phyloP scores from a whole-genome alignment of 2,888 invertebrate species.

The Sarcophaga rosellei region DNA sequence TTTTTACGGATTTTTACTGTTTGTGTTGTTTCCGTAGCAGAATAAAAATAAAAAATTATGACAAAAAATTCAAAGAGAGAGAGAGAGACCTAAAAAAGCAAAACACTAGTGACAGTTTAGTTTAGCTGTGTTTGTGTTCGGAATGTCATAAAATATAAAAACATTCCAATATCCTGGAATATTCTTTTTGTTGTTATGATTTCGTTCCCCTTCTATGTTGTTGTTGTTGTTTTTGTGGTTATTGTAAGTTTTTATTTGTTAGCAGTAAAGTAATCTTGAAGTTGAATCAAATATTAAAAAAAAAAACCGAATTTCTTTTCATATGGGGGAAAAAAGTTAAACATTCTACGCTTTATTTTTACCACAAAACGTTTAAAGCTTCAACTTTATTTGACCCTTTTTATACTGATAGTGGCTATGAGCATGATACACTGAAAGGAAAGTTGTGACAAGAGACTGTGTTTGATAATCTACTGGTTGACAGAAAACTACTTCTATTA shows the following conservation, averaged over 20 bases:
- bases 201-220: not conserved
- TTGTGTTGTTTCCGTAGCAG: conserved; percentile 10
- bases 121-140: conserved; percentile 31
- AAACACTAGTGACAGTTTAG: conserved; percentile 30
- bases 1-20: conserved; percentile 4
- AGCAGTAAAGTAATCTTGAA: conserved; percentile 33
- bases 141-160: conserved; percentile 58
- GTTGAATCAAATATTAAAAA: conserved; percentile 27
- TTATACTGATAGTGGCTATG: not conserved
- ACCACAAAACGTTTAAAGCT: not conserved
- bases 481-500: too few species aligned
- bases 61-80: not conserved
- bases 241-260: conserved; percentile 12
- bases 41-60: not conserved
- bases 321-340: conserved; percentile 5
- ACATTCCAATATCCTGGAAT: conserved; percentile 50
- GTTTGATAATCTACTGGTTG: too few species aligned
- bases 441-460: not conserved
- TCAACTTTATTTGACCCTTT: conserved; percentile 37
- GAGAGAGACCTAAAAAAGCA: conserved; percentile 9
- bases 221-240: not conserved
- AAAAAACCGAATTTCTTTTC: conserved; percentile 9
- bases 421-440: not conserved
- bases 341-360: not conserved
- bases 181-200: not conserved